Evolutionary conservation across 2,888 invertebrate genomes (phyloP).

Genomic region (Phyto melanocephala): DNA sequence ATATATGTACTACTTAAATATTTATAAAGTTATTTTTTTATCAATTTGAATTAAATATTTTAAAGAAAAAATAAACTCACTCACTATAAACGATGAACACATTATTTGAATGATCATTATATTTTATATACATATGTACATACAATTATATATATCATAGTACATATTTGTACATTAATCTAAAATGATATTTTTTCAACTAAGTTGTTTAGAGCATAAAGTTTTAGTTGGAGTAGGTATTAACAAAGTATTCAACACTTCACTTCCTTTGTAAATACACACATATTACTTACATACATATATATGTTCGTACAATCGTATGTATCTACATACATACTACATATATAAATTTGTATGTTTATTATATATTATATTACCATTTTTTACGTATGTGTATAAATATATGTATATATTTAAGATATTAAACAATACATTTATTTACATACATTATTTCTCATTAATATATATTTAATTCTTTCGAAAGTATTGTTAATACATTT

Average conservation of each 20-base stretch:
- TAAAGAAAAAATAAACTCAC: too few species aligned
- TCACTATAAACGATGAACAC: too few species aligned
- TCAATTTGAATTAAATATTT: too few species aligned
- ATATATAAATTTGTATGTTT: too few species aligned
- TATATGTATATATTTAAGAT: too few species aligned
- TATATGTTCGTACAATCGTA: too few species aligned
- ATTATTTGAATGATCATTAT: background rate
- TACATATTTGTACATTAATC: conserved; percentile 29
- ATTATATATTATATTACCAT: too few species aligned
- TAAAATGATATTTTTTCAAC: conserved; percentile 26
- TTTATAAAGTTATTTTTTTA: too few species aligned
- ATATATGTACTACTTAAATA: too few species aligned
- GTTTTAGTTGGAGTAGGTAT: conserved; percentile 26
- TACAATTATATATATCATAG: background rate
- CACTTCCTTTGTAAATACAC: conserved; percentile 30
- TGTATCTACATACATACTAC: too few species aligned
- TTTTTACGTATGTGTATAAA: too few species aligned
- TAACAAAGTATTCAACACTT: conserved; percentile 21
- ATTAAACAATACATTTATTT: too few species aligned
- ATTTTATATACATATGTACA: background rate
- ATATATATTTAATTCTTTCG: background rate
- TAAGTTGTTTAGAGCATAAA: conserved; percentile 9
- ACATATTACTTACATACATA: background rate
- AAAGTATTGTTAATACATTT: background rate
- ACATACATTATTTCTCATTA: background rate